Conservation (phyloP, 2,113 vertebrate genomes). For the Sander lucioperca region DNA sequence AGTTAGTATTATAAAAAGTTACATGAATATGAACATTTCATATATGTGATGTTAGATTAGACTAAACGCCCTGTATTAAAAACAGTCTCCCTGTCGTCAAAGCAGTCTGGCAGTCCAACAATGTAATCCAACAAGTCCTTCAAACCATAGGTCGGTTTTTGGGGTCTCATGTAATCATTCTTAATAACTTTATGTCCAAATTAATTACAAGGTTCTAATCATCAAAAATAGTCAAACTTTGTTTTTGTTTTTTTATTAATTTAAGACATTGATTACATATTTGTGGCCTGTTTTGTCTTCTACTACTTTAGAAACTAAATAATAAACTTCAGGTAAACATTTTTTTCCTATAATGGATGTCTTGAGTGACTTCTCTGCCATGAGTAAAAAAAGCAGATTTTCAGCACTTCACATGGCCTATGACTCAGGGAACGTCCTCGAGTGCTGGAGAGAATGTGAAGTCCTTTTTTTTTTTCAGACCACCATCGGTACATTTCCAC, state of each 20-base stretch:
- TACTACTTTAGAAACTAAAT: neutral
- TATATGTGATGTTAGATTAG: neutral
- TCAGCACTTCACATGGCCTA: slow-evolving; percentile 36
- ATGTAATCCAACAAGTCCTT: no score
- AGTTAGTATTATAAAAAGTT: neutral
- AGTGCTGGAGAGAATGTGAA: slow-evolving; percentile 19
- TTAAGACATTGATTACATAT: neutral
- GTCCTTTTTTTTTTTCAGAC: neutral
- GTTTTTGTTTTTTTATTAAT: neutral
- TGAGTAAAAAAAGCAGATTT: slow-evolving; percentile 6
- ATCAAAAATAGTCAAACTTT: neutral
- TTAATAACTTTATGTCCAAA: neutral
- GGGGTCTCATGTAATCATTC: neutral
- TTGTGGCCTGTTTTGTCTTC: neutral
- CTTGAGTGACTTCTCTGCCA: neutral
- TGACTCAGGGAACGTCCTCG: slow-evolving; percentile 55
- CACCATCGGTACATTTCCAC: neutral
- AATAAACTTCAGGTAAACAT: slow-evolving; percentile 17
- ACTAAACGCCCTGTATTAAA: neutral
- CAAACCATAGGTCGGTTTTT: no score
- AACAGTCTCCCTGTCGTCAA: neutral
- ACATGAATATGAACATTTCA: neutral
- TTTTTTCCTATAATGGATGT: neutral
- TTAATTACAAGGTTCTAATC: neutral
- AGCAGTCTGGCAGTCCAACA: neutral